Conservation (phyloP, 2,797 vertebrate species). For the Sebastiscus tertius region DNA sequence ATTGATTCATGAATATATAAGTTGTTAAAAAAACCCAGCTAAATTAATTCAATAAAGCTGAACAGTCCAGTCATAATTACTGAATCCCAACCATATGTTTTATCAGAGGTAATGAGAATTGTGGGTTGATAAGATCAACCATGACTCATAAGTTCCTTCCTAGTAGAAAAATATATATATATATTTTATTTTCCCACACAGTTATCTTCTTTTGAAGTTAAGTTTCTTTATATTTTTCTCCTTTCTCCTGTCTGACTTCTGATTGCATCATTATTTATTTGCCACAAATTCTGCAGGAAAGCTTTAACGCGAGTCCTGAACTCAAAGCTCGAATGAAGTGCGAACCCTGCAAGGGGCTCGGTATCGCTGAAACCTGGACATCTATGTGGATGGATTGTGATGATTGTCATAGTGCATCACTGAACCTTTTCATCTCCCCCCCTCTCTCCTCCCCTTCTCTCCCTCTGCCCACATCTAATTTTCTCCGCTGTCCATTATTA, state of each 20-base stretch:
- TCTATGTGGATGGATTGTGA: background rate
- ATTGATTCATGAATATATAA: background rate
- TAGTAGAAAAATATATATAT: background rate
- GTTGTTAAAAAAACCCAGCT: background rate
- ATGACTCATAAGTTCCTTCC: background rate
- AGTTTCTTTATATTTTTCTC: background rate
- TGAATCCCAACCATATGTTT: background rate
- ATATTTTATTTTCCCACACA: background rate
- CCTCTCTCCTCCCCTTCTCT: background rate
- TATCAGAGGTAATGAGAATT: background rate
- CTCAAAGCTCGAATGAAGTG: background rate
- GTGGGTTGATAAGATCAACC: background rate
- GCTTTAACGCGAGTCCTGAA: background rate
- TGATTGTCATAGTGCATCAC: background rate
- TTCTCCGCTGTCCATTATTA: constrained; percentile 30
- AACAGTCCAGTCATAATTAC: background rate
- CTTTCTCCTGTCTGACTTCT: background rate
- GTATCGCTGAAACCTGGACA: background rate
- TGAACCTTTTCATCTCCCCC: background rate
- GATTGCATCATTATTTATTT: background rate
- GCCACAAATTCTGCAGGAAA: background rate
- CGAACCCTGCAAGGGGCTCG: background rate
- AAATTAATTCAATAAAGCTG: background rate
- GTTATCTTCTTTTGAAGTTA: background rate
- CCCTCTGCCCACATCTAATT: constrained; percentile 4